Base-by-base conservation (phyloP, 2,113 vertebrate species). In the Octodon degus region DNA sequence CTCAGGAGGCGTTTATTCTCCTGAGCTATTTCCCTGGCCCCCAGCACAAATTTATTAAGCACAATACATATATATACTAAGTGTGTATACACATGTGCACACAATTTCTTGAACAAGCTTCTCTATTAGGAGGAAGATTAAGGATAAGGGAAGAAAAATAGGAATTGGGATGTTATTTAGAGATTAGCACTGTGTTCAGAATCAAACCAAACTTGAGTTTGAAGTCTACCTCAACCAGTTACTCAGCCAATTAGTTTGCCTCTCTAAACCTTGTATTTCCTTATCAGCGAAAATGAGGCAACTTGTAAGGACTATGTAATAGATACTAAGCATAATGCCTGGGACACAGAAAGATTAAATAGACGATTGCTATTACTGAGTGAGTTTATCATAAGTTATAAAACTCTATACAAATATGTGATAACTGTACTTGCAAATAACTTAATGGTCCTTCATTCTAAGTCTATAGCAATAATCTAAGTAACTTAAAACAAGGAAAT, bases 21-120 rank as follows among this genome's bases (percentile, higher is more conserved):
- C 43, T 43, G 43, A 43, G 43, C 43, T 6, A 43, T 43, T 43
- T 43, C 43, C 43, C 43, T 43, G 43, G 8, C 50, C 50, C 50
- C 50, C 50, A 50, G 77, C 16, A 86, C 47, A 80, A 94, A 95
- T 37, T 84, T 47, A 92, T 37, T 40, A 95, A 94, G 58, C 10
- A 14, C 10, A 89, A 30, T 34, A 34, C 2, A 8, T 27, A 22
- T 30, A 63, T 2, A 65, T 0, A 91, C 4, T 70, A 81, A 82
- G 37, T 37, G 7, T 34, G n/a, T 10, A 16, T n/a, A 17, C 2
- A 10, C 20, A 40, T 3, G 20, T 7, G 17, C 70, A 79, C 43
- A 19, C 77, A 79, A 67, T 40, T 84, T 74, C 22, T 32, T 67
- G 10, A 76, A 81, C 1, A 91, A 97, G 87, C 24, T 62, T 92